Conservation (phyloP, 2,113 vertebrate genomes). For the Hirundichthys speculiger region DNA sequence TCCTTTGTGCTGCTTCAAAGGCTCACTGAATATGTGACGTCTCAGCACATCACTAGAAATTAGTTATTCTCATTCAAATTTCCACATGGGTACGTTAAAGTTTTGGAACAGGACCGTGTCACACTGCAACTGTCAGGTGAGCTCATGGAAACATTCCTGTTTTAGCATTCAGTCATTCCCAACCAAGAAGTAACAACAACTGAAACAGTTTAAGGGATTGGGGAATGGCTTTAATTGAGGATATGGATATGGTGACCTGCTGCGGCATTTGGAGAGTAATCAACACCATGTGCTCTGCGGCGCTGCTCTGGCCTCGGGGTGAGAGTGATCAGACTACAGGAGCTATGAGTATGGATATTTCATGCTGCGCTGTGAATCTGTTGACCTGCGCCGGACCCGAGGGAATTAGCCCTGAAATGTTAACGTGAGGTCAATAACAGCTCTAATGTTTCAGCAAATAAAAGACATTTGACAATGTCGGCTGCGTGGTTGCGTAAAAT, state of each 20-base stretch:
- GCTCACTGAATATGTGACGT: no score
- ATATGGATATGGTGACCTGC: constrained; percentile 2
- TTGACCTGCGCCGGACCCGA: constrained; percentile 11
- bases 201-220: background rate
- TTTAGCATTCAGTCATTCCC: background rate
- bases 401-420: constrained; percentile 37
- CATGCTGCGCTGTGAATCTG: constrained; percentile 2
- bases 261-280: constrained; percentile 54
- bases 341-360: constrained; percentile 36
- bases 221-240: background rate
- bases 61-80: no score
- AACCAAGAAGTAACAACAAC: background rate
- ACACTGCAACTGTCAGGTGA: no score
- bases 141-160: no score
- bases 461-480: background rate
- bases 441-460: constrained; percentile 21
- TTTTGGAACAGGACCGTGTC: no score
- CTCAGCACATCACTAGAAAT: no score
- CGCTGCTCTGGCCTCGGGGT: constrained; percentile 37
- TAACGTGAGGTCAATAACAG: constrained; percentile 33
- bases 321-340: constrained; percentile 32
- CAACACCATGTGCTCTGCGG: constrained; percentile 55
- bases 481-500: no score
- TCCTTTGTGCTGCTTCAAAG: no score
- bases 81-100: background rate